These are phyloP conservation scores for Saxicola maurus DNA, from an alignment of 2,797 vertebrate species.

Conservation along the genomic window DNA sequence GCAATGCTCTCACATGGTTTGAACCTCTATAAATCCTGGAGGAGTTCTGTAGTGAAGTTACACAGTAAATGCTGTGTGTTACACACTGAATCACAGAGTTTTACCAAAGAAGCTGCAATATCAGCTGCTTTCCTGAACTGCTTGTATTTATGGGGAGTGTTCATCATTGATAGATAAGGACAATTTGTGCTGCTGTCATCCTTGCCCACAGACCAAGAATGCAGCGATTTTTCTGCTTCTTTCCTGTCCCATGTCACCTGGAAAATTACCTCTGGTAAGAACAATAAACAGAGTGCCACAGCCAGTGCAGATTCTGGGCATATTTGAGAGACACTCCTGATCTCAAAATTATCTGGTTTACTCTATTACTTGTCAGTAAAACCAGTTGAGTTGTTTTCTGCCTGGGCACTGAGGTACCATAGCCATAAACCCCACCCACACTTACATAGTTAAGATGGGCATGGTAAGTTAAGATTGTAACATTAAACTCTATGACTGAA, in stretches of 20 bases:
- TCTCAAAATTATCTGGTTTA: background rate
- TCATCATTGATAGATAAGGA: background rate
- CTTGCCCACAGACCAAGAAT: background rate
- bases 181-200: background rate
- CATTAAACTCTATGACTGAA: background rate
- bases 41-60: background rate
- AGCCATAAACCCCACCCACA: background rate
- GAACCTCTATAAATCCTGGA: background rate
- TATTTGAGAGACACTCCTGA: background rate
- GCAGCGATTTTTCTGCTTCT: background rate
- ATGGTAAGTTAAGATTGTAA: background rate
- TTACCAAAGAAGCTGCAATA: slow-evolving; percentile 28
- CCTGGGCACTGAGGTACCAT: background rate
- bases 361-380: background rate
- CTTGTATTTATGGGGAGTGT: slow-evolving; percentile 4
- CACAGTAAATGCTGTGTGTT: background rate
- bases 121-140: slow-evolving; percentile 39
- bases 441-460: background rate
- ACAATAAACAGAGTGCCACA: background rate
- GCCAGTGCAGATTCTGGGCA: background rate
- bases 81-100: background rate
- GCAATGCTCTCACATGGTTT: background rate
- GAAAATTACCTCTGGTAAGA: background rate
- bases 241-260: background rate
- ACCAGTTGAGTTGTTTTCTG: slow-evolving; percentile 1